Conservation (phyloP, 1,140 invertebrate genomes). For the Leptinotarsa undecemlineata region DNA sequence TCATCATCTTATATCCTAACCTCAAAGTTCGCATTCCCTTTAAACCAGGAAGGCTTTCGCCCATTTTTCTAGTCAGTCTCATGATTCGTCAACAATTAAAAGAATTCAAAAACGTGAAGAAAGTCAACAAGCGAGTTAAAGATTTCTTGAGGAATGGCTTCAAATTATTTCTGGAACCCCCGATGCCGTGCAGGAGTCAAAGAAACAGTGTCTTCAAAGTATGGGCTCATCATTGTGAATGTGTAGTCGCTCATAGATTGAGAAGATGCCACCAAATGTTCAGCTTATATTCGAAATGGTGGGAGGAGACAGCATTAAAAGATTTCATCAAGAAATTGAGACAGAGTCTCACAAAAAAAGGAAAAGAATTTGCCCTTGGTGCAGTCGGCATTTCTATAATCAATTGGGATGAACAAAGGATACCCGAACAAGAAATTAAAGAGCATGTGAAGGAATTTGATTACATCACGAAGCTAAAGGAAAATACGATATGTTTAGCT, state of each 20-base stretch:
- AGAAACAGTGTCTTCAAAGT: slow-evolving; percentile 49
- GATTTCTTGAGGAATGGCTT: slow-evolving; percentile 32
- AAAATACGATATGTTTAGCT: slow-evolving; percentile 60
- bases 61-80: slow-evolving; percentile 20
- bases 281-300: slow-evolving; percentile 64
- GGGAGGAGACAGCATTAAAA: slow-evolving; percentile 63
- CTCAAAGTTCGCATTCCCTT: slow-evolving; percentile 35
- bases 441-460: slow-evolving; percentile 60
- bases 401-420: slow-evolving; percentile 63
- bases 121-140: slow-evolving; percentile 29
- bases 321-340: slow-evolving; percentile 61
- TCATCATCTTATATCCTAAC: slow-evolving; percentile 31
- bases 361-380: slow-evolving; percentile 56
- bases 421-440: slow-evolving; percentile 58
- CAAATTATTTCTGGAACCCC: slow-evolving; percentile 25
- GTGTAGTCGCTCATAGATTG: slow-evolving; percentile 64
- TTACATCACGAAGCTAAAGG: slow-evolving; percentile 58
- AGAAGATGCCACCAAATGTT: slow-evolving; percentile 66
- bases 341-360: slow-evolving; percentile 51
- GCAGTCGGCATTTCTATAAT: slow-evolving; percentile 56
- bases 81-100: slow-evolving; percentile 29
- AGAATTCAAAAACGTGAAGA: slow-evolving; percentile 27
- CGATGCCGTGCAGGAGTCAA: neutral
- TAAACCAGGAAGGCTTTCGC: slow-evolving; percentile 14
- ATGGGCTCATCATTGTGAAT: slow-evolving; percentile 67